A percentile compares a stretch with the other conserved stretches of the same genome.
Evolutionary conservation across 2,113 vertebrate species (phyloP).

Genomic region (Natator depressus): DNA sequence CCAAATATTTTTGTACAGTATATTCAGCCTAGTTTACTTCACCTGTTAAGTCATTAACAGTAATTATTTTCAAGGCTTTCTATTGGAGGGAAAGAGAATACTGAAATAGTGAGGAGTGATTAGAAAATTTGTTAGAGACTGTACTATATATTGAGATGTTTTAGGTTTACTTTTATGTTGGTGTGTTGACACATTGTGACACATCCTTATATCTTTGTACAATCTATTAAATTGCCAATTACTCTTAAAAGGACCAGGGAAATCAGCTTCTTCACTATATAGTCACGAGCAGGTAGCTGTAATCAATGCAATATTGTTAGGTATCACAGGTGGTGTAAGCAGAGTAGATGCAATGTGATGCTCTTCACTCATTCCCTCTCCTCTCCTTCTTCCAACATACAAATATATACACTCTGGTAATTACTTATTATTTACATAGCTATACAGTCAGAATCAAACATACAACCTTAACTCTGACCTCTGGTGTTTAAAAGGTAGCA

Average conservation of each 20-base stretch:
- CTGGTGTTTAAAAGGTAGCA: not conserved
- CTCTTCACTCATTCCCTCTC: not conserved
- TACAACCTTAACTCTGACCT: not conserved
- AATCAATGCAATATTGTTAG: not conserved
- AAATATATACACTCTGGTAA: not conserved
- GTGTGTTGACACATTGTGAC: not conserved
- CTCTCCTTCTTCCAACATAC: not conserved
- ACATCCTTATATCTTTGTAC: not conserved
- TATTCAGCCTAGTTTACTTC: conserved; percentile 19
- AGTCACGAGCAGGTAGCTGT: not conserved
- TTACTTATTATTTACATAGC: not conserved
- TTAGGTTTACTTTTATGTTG: not conserved
- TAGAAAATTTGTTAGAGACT: not conserved
- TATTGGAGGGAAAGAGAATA: not conserved
- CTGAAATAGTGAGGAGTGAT: not conserved
- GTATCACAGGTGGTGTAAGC: not conserved
- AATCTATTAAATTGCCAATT: not conserved
- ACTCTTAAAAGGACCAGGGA: not conserved
- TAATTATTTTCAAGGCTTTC: conserved; percentile 2
- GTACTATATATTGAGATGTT: not conserved
- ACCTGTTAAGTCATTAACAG: conserved; percentile 15
- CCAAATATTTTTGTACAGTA: not conserved
- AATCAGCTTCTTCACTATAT: not conserved
- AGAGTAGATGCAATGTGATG: not conserved
- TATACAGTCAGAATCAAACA: accelerated